A percentile compares a stretch with the other conserved stretches of the same genome.
Conservation (phyloP, 2,113 vertebrate species). For the Neofelis nebulosa region DNA sequence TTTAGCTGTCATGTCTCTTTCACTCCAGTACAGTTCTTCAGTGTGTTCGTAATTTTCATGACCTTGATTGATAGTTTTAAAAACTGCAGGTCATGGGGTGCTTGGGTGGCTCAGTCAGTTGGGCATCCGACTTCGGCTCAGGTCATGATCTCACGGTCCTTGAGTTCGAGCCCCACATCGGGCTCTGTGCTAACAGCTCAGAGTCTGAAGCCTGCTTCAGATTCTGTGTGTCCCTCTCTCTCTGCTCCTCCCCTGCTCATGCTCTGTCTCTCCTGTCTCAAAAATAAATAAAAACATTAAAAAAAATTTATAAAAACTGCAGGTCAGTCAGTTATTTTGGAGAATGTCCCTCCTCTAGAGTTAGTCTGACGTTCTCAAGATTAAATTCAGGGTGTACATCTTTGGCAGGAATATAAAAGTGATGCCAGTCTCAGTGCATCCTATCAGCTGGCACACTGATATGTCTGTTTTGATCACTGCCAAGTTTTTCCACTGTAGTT, state of each 20-base stretch:
- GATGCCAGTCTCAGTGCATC: neutral
- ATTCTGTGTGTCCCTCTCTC: too few relatives aligned
- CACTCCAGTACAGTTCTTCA: neutral
- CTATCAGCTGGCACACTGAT: neutral
- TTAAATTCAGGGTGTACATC: neutral
- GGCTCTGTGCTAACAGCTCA: too few relatives aligned
- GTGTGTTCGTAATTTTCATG: conserved; percentile 20
- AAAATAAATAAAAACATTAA: too few relatives aligned
- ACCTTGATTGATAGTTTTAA: neutral
- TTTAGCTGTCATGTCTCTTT: neutral
- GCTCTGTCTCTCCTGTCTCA: too few relatives aligned
- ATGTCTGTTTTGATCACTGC: neutral
- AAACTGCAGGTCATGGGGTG: neutral
- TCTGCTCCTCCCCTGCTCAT: too few relatives aligned
- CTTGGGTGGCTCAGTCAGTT: too few relatives aligned
- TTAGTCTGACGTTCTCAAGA: neutral
- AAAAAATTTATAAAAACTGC: neutral
- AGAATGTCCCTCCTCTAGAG: neutral
- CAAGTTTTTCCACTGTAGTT: neutral
- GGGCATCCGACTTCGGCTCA: too few relatives aligned
- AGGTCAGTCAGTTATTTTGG: neutral
- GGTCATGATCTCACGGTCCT: too few relatives aligned
- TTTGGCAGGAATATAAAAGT: neutral
- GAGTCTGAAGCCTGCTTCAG: too few relatives aligned
- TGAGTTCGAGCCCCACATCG: too few relatives aligned